Evolutionary conservation across 2,888 invertebrate species (phyloP), one percentile per base, ranked within the genome.

Genomic region (Panopea generosa): DNA sequence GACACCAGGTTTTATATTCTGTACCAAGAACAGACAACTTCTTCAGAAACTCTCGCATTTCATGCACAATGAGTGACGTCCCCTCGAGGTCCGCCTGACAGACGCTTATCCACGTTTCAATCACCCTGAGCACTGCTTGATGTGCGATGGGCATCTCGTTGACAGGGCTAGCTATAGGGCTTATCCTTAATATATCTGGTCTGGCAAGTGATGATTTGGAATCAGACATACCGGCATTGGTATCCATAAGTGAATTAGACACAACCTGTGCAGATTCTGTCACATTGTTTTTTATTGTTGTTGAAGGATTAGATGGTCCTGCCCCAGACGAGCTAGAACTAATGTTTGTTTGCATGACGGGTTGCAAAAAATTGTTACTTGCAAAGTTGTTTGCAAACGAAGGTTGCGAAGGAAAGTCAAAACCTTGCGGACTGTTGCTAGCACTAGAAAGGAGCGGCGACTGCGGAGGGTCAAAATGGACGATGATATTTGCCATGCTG

Each of bases 11-110:
- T 73, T 94, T 93, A 87, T 94, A 94, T 33, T 94, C 94, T 14
- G 93, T 92, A 29, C 94, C 94, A 61, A 94, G 93, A 16, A 93
- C 91, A 6, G 93, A 92, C 61, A 94, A 93, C 86, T 94, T 93
- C 74, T 92, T 91, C 66, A 94, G 91, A 84, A 94, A 94, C 74
- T 94, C 94, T 70, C 93, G 89, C 74, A 94, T 91, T 84, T 94
- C 94, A 62, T 93, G 91, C 63, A 93, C 93, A 53, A 94, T 89
- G 57, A 92, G 71, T 22, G 84, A 78, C 52, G 84, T 86, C 49
- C 88, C 88, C 61, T 92, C 91, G 26, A 92, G 78, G 75, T 92
- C 92, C 9, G 87, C 74, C 56, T 85, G 83, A 72, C 91, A 90
- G 4, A 90, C 85, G 47, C 82, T 69, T 29, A 90, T 86, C 92